Conservation (phyloP, 2,797 vertebrate genomes). For the Microctenopoma steveboyesi region DNA sequence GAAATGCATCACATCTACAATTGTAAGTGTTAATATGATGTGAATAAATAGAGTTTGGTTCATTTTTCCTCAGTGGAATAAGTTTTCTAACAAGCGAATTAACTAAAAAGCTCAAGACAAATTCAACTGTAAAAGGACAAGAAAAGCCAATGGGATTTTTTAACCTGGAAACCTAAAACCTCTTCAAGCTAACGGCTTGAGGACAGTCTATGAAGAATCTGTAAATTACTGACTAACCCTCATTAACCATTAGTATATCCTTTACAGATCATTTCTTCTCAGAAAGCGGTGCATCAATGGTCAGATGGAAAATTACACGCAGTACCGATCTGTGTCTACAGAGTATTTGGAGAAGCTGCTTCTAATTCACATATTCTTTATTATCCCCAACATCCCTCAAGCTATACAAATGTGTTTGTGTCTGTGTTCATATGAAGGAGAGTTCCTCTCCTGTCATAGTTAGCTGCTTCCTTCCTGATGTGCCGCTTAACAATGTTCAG, state of each 20-base stretch:
- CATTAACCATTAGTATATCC: neutral
- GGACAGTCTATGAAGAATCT: slow-evolving; percentile 2
- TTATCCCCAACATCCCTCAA: neutral
- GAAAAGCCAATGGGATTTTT: neutral
- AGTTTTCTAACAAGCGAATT: neutral
- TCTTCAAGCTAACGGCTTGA: neutral
- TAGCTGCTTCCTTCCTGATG: slow-evolving; percentile 67
- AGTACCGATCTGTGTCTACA: slow-evolving; percentile 1
- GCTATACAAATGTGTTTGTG: slow-evolving; percentile 14
- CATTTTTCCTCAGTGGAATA: neutral
- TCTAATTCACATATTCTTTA: neutral
- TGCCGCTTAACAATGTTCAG: slow-evolving; percentile 41
- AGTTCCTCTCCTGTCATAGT: slow-evolving; percentile 48
- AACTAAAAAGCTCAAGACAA: neutral
- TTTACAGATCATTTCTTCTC: neutral
- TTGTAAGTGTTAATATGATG: neutral
- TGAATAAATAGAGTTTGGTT: slow-evolving; percentile 1
- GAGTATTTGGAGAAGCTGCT: neutral
- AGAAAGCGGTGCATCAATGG: neutral
- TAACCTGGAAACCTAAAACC: slow-evolving; percentile 6
- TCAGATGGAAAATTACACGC: neutral
- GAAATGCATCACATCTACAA: neutral
- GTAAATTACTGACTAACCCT: neutral
- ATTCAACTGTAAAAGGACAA: neutral
- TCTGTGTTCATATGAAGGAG: slow-evolving; percentile 34